Base-by-base conservation (phyloP, 2,113 vertebrate species). In the Bathybates hornii region DNA sequence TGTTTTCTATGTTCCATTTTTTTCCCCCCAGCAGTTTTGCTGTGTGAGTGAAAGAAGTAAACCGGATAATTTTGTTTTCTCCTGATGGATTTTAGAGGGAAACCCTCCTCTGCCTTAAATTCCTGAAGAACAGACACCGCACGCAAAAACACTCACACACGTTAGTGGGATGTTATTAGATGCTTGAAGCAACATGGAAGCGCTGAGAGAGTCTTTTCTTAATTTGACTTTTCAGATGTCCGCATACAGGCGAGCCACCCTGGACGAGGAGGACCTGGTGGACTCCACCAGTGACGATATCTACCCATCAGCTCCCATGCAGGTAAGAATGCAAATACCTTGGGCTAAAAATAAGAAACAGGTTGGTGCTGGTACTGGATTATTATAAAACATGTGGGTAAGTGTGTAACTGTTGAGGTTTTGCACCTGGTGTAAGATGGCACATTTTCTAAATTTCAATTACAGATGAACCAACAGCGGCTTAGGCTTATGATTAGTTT, bases 191-290 rank as follows among this genome's bases (percentile, higher is more conserved):
- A 91, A 81, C 85, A 97, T 87, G 97, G 95, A 97, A 88, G 29
- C 86, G 2, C 96, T 98, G 86, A 98, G 97, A 84, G 93, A 97
- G 83, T 96, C 97, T 7, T 86, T 97, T 95, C 94, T 97, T 81
- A 96, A 96, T 93, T 96, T 98, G 95, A 91, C 96, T 81, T 97
- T 96, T 91, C 97, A 99, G 98, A 99, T 98, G 98, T 99, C 98
- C 10, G 94, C 97, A 5, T 99, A 99, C 94, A 99, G 98, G 91
- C 95, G 98, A 80, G 98, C 98, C 1, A 99, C 98, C 1, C 89
- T 98, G 94, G 98, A 99, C 0, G 98, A 99, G 4, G 98, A 99
- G 87, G 98, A 99, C 34, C 96, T 99, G 90, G 94, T 98, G 92
- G 98, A 98, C 79, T 97, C 98, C 11, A 92, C 96, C 5, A 87